Base-by-base conservation (phyloP, 2,113 vertebrate genomes). In the Ictalurus furcatus region DNA sequence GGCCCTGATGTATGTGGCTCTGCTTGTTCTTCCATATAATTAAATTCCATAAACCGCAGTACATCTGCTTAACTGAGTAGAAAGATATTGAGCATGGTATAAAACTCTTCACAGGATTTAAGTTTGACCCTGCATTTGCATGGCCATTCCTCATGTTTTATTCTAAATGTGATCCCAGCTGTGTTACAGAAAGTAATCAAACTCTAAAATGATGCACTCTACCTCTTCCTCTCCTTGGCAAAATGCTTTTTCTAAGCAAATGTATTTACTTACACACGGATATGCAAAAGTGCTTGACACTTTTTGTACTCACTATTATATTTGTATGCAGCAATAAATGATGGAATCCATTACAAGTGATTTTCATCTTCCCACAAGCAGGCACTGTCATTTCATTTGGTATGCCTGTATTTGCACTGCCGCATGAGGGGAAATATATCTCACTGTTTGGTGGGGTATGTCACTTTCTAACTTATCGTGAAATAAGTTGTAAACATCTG, bases 361-460 rank as follows among this genome's bases (percentile, higher is more conserved):
- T 85, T 90, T 90, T 74, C 37, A 85, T 71, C 74, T 81, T 54
- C 67, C 84, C 78, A 84, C 82, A 63, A 89, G 67, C 76, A 80
- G 80, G 34, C n/a, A 69, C 65, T 88, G 54, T 85, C 58, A 83
- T 89, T 90, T 90, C 30, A 92, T 93, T 89, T 88, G 78, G 84
- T 88, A 25, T 79, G 81, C 87, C 91, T 88, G 89, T 48, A 84
- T 90, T 90, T 89, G 23, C 52, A 90, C 65, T 54, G 52, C 69
- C 54, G 63, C 89, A 87, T 71, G 58, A 69, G 58, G 83, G 83
- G 78, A 58, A 71, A 90, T 85, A 88, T 86, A 44, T 89, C 30
- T 69, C 85, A 71, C 82, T 52, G 56, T 85, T 86, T 67, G 78
- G 67, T 71, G 67, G 65, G 85, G 85, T 87, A 88, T 84, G 44